Conservation (phyloP, 2,888 invertebrate species). For the Callimorpha dominula region DNA sequence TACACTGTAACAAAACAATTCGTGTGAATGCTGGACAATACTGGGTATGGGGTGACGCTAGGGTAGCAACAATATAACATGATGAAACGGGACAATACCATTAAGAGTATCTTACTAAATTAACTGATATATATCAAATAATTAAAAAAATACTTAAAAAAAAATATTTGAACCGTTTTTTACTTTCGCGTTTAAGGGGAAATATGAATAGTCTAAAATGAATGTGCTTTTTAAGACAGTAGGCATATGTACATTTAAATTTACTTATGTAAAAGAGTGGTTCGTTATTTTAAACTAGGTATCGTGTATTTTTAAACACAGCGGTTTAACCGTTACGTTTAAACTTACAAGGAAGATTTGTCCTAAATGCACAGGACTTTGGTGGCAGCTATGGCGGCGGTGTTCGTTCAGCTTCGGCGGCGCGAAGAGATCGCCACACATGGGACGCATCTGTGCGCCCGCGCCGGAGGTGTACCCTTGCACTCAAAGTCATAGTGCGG, state of each 20-base stretch:
- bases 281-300: background rate
- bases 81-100: background rate
- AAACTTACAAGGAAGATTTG: constrained; percentile 24
- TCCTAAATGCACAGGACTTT: constrained; percentile 42
- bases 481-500: constrained; percentile 65
- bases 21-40: constrained; percentile 81
- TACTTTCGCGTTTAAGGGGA: too few species aligned
- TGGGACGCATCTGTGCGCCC: constrained; percentile 82
- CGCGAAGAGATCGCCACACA: constrained; percentile 79
- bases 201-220: background rate
- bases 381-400: constrained; percentile 49
- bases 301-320: background rate
- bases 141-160: background rate
- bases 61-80: constrained; percentile 50
- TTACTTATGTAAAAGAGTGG: background rate
- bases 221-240: background rate
- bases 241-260: background rate
- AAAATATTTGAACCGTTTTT: background rate
- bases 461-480: constrained; percentile 78
- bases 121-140: background rate
- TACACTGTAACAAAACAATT: constrained; percentile 81
- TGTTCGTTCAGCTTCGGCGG: constrained; percentile 54
- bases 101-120: background rate
- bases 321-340: constrained; percentile 17
- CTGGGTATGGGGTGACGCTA: constrained; percentile 58